phyloP scores from a whole-genome alignment of 2,113 vertebrate genomes.

The Carassius carassius region DNA sequence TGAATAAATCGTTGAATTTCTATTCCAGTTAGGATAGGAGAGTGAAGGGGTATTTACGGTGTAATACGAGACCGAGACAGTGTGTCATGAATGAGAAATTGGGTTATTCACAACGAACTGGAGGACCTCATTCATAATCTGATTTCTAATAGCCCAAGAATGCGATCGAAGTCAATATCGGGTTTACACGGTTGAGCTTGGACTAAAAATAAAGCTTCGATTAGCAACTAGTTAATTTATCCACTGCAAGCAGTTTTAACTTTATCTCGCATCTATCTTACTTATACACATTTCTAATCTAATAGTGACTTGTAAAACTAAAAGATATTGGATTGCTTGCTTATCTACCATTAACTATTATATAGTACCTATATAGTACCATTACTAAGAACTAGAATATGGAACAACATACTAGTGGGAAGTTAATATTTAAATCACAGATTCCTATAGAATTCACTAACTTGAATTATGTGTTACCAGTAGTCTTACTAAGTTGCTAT shows the following conservation, averaged over 20 bases:
- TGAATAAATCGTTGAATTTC: conserved; percentile 13
- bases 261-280: not conserved
- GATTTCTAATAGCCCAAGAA: conserved; percentile 65
- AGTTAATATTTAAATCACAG: not conserved
- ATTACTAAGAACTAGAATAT: not conserved
- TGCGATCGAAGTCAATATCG: conserved; percentile 73
- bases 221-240: conserved; percentile 24
- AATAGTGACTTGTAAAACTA: not conserved
- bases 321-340: not conserved
- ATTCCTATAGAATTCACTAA: not conserved
- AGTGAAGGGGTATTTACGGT: conserved; percentile 43
- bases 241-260: not conserved
- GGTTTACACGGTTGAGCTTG: conserved; percentile 44
- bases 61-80: conserved; percentile 50
- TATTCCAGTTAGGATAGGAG: conserved; percentile 26
- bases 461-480: not conserved
- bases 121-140: conserved; percentile 72
- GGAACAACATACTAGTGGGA: not conserved
- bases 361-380: too few relatives aligned
- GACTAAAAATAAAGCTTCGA: conserved; percentile 54
- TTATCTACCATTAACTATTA: not conserved
- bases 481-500: too few relatives aligned
- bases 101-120: conserved; percentile 63
- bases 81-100: conserved; percentile 53
- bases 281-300: not conserved